phyloP scores from a whole-genome alignment of 2,888 invertebrate genomes.

The Trichopria drosophilae region DNA sequence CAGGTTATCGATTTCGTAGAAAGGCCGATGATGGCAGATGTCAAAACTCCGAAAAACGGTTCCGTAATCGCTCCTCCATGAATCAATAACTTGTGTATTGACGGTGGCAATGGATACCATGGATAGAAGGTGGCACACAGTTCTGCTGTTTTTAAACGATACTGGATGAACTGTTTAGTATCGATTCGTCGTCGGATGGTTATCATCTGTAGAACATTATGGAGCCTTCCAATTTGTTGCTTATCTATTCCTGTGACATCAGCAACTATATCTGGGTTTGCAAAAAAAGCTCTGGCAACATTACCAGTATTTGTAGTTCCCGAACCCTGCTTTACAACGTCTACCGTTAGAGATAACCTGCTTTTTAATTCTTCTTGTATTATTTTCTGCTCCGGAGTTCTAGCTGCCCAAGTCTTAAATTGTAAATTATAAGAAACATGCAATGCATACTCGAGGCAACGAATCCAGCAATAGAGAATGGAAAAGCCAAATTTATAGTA shows the following conservation, averaged over 20 bases:
- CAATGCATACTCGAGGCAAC: conserved; percentile 12
- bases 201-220: background rate
- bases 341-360: conserved; percentile 10
- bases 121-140: background rate
- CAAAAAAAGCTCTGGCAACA: conserved; percentile 3
- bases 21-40: too few relatives aligned
- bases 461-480: conserved; percentile 5
- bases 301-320: conserved; percentile 6
- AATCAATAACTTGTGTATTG: conserved; percentile 8
- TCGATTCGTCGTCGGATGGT: background rate
- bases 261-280: background rate
- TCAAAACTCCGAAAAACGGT: too few relatives aligned
- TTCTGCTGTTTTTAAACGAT: background rate
- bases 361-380: conserved; percentile 10
- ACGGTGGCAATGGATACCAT: conserved; percentile 8
- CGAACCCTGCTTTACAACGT: conserved; percentile 2
- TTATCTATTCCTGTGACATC: conserved; percentile 2
- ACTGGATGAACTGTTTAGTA: conserved; percentile 5
- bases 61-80: too few relatives aligned
- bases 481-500: conserved; percentile 16
- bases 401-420: conserved; percentile 3
- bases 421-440: conserved; percentile 5
- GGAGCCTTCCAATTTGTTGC: background rate
- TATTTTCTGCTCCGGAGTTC: conserved; percentile 6
- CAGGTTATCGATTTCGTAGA: too few relatives aligned